phyloP scores from a whole-genome alignment of 2,888 invertebrate species.

The Sinopyrophorus schimmeli region DNA sequence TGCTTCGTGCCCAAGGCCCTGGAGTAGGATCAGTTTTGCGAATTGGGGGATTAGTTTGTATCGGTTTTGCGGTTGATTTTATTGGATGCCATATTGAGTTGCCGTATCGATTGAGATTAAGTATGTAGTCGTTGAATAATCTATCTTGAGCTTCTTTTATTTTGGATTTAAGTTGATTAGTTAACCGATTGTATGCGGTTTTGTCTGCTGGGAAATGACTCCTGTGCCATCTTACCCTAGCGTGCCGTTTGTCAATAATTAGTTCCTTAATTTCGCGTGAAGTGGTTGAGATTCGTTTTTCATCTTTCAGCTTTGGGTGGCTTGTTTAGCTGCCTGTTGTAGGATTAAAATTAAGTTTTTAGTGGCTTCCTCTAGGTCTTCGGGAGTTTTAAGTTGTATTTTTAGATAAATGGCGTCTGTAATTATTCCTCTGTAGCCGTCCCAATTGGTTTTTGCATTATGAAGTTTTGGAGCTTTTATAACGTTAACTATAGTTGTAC shows the following conservation, averaged over 20 bases:
- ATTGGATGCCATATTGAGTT: too few relatives aligned
- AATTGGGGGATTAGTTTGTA: too few relatives aligned
- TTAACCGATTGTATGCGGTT: constrained; percentile 22
- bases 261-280: constrained; percentile 22
- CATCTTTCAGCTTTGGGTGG: background rate
- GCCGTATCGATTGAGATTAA: too few relatives aligned
- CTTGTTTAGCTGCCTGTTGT: background rate
- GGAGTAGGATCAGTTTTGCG: too few relatives aligned
- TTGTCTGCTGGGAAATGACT: constrained; percentile 24
- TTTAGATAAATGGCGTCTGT: background rate
- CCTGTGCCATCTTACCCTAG: constrained; percentile 27
- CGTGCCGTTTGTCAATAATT: constrained; percentile 4
- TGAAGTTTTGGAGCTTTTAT: constrained; percentile 10
- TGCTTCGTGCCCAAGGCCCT: too few relatives aligned
- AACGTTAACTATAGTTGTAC: constrained; percentile 17
- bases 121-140: constrained; percentile 1
- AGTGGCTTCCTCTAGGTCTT: constrained; percentile 1
- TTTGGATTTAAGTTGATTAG: constrained; percentile 7
- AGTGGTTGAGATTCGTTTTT: background rate
- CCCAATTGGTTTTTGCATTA: constrained; percentile 16
- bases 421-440: background rate
- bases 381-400: background rate
- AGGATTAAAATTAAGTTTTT: background rate
- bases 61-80: too few relatives aligned
- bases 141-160: constrained; percentile 1